Percentiles rank a stretch among this genome's conserved stretches.
phyloP scores from a whole-genome alignment of 2,797 vertebrate genomes.

The Meriones psammophilus region DNA sequence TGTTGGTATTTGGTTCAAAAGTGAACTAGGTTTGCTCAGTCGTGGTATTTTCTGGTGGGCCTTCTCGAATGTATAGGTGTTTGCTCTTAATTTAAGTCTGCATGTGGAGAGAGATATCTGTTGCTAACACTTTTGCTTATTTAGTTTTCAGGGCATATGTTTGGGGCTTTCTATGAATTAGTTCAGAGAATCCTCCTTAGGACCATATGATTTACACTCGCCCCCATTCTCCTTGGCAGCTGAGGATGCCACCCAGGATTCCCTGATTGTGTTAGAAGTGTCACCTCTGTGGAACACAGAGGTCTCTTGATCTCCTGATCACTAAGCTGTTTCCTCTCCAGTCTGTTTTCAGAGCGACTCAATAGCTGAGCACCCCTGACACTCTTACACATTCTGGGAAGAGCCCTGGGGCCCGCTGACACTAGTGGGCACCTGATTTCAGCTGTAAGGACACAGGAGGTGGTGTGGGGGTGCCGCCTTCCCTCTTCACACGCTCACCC shows the following conservation, averaged over 20 bases:
- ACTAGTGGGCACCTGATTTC: constrained; percentile 20
- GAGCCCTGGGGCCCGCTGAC: neutral
- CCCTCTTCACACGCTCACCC: constrained; percentile 53
- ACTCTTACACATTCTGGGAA: constrained; percentile 39
- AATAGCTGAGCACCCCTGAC: constrained; percentile 47
- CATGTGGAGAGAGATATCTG: neutral
- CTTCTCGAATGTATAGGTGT: neutral
- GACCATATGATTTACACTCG: neutral
- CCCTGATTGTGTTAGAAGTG: neutral
- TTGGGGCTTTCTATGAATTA: constrained; percentile 39
- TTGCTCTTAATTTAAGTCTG: neutral
- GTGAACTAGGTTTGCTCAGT: neutral
- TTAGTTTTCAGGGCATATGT: constrained; percentile 10
- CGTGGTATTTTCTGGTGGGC: neutral
- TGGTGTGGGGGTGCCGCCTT: neutral
- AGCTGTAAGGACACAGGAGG: constrained; percentile 43
- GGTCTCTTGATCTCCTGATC: neutral
- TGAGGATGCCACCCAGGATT: neutral
- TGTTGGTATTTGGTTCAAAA: constrained; percentile 43
- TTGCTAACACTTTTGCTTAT: neutral
- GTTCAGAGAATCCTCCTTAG: neutral
- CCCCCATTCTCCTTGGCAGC: neutral
- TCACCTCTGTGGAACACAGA: neutral
- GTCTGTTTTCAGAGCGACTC: constrained; percentile 56
- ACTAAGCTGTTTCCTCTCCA: neutral